phyloP scores from a whole-genome alignment of 2,797 vertebrate species.

The Sebastes dallii region DNA sequence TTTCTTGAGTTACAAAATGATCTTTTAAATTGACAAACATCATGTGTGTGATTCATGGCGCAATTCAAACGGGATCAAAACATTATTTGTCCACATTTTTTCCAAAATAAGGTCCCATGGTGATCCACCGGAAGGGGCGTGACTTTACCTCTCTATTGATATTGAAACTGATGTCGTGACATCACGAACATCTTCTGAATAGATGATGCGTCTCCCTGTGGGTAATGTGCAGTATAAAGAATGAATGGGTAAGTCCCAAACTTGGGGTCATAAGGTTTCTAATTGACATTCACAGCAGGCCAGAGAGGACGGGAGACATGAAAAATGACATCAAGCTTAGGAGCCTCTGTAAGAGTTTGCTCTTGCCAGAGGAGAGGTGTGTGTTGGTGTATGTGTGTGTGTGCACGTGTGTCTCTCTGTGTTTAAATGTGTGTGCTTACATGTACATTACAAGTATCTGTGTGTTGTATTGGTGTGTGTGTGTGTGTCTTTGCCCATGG shows the following conservation, averaged over 20 bases:
- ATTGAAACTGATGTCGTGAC: neutral
- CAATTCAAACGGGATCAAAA: no score
- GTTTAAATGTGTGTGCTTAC: slow-evolving; percentile 22
- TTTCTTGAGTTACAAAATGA: no score
- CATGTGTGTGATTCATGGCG: no score
- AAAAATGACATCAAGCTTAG: slow-evolving; percentile 56
- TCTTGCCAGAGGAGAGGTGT: slow-evolving; percentile 70
- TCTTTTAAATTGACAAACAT: no score
- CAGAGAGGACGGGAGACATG: slow-evolving; percentile 50
- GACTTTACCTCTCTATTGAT: neutral
- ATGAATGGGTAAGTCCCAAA: slow-evolving; percentile 30
- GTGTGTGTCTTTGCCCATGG: slow-evolving; percentile 52
- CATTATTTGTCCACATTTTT: no score
- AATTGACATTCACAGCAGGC: slow-evolving; percentile 57
- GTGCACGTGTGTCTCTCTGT: slow-evolving; percentile 18
- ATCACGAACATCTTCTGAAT: neutral
- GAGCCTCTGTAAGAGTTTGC: slow-evolving; percentile 56
- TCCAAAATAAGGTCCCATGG: no score
- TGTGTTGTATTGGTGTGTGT: slow-evolving; percentile 13
- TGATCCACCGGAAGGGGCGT: no score
- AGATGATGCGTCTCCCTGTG: neutral
- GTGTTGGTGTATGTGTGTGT: slow-evolving; percentile 26
- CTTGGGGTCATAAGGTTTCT: slow-evolving; percentile 40
- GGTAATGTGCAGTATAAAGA: neutral
- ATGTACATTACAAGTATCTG: slow-evolving; percentile 24